Percentiles rank a stretch among this genome's conserved stretches.
These are phyloP conservation scores for Therioaphis trifolii DNA, from an alignment of 2,888 invertebrate species.

Conservation along the genomic window DNA sequence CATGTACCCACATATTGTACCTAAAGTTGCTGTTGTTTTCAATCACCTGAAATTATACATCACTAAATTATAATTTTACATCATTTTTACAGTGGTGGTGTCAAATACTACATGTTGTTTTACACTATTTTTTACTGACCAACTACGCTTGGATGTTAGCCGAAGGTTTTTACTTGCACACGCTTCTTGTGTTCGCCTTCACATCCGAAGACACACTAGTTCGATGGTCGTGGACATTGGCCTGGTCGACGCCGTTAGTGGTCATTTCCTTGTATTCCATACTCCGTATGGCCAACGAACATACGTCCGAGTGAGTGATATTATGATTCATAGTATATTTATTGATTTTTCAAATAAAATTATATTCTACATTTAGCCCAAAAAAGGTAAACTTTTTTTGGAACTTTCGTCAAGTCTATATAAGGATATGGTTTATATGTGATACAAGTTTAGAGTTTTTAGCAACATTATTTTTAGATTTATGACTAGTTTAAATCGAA, in stretches of 20 bases:
- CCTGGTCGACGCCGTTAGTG: slow-evolving; percentile 84
- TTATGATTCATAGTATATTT: background rate
- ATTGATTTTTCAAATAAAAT: background rate
- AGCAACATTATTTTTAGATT: no score
- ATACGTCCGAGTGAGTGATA: slow-evolving; percentile 75
- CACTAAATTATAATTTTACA: background rate
- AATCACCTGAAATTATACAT: background rate
- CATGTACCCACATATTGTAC: no score
- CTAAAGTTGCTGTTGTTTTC: no score
- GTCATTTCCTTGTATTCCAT: slow-evolving; percentile 77
- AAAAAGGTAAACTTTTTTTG: no score
- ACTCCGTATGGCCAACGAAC: slow-evolving; percentile 70
- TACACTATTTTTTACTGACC: slow-evolving; percentile 89
- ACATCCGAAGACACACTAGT: slow-evolving; percentile 87
- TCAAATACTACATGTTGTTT: slow-evolving; percentile 81
- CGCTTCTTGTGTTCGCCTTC: slow-evolving; percentile 90
- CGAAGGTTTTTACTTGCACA: slow-evolving; percentile 93
- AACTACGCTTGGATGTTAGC: slow-evolving; percentile 98
- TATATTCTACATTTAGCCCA: no score
- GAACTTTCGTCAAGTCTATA: no score
- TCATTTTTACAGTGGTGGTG: slow-evolving; percentile 78
- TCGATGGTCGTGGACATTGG: slow-evolving; percentile 83
- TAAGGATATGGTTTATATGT: no score
- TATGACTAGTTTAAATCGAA: no score
- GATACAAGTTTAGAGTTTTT: no score